Evolutionary conservation across 2,113 vertebrate species (phyloP).

Genomic region (Oryzias celebensis): DNA sequence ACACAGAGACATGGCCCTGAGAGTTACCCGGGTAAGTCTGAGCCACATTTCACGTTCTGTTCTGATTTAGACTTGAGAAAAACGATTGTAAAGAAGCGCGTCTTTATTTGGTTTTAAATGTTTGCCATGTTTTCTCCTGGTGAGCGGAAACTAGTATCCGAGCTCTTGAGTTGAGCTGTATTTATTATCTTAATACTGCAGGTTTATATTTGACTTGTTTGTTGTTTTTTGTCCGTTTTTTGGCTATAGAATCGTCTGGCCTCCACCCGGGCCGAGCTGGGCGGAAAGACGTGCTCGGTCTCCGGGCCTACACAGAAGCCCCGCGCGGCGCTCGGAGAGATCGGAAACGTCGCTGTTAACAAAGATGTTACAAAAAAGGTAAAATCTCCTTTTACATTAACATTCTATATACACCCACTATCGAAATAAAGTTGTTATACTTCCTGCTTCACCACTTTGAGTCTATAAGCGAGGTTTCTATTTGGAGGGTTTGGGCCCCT

Average conservation of each 20-base stretch:
- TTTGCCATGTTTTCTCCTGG: no score
- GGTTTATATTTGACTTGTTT: no score
- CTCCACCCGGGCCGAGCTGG: conserved; percentile 55
- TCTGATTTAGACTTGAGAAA: no score
- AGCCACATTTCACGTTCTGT: no score
- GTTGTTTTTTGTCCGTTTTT: no score
- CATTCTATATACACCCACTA: neutral
- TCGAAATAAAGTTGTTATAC: neutral
- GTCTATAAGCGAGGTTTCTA: no score
- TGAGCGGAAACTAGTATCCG: no score
- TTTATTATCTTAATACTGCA: no score
- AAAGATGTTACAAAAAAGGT: conserved; percentile 68
- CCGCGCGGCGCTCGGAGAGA: conserved; percentile 77
- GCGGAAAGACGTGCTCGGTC: conserved; percentile 53
- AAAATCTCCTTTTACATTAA: neutral
- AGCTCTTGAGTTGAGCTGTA: no score
- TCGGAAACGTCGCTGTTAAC: conserved; percentile 64
- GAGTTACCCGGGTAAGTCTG: conserved; percentile 64
- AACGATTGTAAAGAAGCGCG: no score
- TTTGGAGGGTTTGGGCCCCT: neutral
- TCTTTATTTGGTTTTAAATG: no score
- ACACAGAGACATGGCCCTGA: conserved; percentile 67
- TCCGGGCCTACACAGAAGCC: conserved; percentile 59
- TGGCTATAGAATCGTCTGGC: conserved; percentile 73
- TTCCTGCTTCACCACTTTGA: neutral